Evolutionary conservation across 2,797 vertebrate species (phyloP), one percentile per base, ranked within the genome.

Genomic region (Emydoidea blandingii): DNA sequence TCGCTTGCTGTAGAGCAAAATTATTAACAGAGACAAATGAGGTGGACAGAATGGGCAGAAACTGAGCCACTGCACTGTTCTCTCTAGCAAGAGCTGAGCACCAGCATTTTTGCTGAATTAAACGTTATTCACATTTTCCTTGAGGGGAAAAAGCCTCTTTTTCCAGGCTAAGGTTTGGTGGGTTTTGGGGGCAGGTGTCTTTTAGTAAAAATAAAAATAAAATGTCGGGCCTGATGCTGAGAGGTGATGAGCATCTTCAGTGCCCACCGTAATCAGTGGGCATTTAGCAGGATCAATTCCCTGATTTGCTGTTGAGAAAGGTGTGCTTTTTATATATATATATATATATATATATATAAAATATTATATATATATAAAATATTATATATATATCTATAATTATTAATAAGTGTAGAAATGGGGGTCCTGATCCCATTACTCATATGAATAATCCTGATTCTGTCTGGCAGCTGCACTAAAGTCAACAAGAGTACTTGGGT

Each of bases 401-500:
- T n/a, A 74, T 74, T 11, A 74, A 86, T 88, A 52, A 31, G 7
- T 91, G 86, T 1, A 90, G 56, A 83, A 54, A 83, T 81, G 18
- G 81, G 31, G 21, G 52, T n/a, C 3, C 7, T 89, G n/a, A 8
- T 78, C 62, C 2, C 54, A 34, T 87, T 81, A 89, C 5, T 54
- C 85, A 85, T 50, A 62, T 90, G 85, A 95, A 92, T 57, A 2
- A 88, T 86, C n/a, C 50, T 95, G 68, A 91, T 49, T 15, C 34
- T 21, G 19, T 41, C 37, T 53, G 27, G 44, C 25, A 49, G 74
- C 27, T 15, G 7, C 44, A 31, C 47, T 78, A 78, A 49, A 83
- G 68, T 85, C 79, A 92, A 93, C 59, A 44, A 65, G n/a, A 87
- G 52, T 49, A 94, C 89, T 85, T 91, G 53, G 49, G 83, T 90